phyloP scores from a whole-genome alignment of 2,888 invertebrate species.

The Xestobium rufovillosum region DNA sequence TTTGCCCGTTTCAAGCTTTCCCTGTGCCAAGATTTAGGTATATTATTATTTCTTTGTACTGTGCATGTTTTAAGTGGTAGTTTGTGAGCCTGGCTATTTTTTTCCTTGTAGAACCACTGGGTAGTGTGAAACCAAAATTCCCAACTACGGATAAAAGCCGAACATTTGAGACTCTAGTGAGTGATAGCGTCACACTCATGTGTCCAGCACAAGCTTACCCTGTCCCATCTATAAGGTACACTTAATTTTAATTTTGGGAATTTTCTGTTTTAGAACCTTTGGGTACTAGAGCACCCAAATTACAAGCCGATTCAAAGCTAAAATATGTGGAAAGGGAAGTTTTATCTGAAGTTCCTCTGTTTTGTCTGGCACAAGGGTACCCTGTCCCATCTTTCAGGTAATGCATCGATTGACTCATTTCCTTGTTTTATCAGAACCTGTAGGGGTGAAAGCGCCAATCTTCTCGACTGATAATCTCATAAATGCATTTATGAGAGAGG shows the following conservation, averaged over 20 bases:
- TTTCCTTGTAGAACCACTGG: conserved; percentile 47
- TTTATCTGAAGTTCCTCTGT: conserved; percentile 31
- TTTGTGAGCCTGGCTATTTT: conserved; percentile 4
- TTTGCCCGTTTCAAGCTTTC: conserved; percentile 61
- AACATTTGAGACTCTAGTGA: conserved; percentile 48
- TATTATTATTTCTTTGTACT: conserved; percentile 27
- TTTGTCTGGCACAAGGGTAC: conserved; percentile 54
- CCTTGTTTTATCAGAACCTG: conserved; percentile 49
- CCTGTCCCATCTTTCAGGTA: conserved; percentile 50
- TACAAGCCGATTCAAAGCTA: conserved; percentile 37
- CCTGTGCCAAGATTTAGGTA: conserved; percentile 68
- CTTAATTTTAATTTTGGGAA: conserved; percentile 13
- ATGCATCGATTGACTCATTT: conserved; percentile 25
- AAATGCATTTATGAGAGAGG: conserved; percentile 58
- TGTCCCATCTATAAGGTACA: conserved; percentile 65
- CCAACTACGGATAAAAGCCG: conserved; percentile 58
- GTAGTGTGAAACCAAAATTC: conserved; percentile 55
- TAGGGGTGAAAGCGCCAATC: conserved; percentile 65
- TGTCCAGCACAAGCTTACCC: conserved; percentile 74
- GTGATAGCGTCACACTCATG: conserved; percentile 53
- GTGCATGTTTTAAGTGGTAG: conserved; percentile 5
- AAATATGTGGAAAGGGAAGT: conserved; percentile 28
- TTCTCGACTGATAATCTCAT: conserved; percentile 62
- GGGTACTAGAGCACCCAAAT: conserved; percentile 41
- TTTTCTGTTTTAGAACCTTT: conserved; percentile 38